These are phyloP conservation scores for Thera britannica DNA, from an alignment of 2,888 invertebrate genomes.

Conservation along the genomic window DNA sequence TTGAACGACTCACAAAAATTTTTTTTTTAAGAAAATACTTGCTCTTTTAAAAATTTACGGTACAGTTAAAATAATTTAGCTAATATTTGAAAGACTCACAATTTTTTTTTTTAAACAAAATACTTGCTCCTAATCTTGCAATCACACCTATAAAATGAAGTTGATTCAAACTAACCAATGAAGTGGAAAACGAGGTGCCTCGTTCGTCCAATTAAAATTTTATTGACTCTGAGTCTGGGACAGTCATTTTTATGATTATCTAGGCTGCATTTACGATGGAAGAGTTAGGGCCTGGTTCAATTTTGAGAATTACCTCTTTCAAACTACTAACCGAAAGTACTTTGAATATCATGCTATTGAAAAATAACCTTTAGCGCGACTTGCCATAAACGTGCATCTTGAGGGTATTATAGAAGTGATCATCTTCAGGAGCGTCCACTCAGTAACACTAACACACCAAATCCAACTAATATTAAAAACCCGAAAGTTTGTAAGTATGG, in stretches of 20 bases:
- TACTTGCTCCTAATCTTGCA: constrained; percentile 35
- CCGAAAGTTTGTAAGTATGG: too few relatives aligned
- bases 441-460: too few relatives aligned
- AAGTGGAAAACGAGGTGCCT: constrained; percentile 52
- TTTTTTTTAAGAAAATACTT: neutral
- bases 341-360: too few relatives aligned
- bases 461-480: too few relatives aligned
- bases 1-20: neutral
- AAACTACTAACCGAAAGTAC: too few relatives aligned
- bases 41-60: neutral
- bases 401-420: too few relatives aligned
- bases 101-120: constrained; percentile 32
- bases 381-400: too few relatives aligned
- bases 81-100: constrained; percentile 1
- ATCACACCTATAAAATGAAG: constrained; percentile 46
- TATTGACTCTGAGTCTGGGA: constrained; percentile 44
- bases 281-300: neutral
- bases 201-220: constrained; percentile 58
- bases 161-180: constrained; percentile 53
- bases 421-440: too few relatives aligned
- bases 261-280: constrained; percentile 34
- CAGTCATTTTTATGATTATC: constrained; percentile 63
- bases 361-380: too few relatives aligned
- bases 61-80: neutral
- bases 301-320: too few relatives aligned